These are phyloP conservation scores for Epirrhoe tristata DNA, from an alignment of 2,888 invertebrate genomes.

Conservation along the genomic window DNA sequence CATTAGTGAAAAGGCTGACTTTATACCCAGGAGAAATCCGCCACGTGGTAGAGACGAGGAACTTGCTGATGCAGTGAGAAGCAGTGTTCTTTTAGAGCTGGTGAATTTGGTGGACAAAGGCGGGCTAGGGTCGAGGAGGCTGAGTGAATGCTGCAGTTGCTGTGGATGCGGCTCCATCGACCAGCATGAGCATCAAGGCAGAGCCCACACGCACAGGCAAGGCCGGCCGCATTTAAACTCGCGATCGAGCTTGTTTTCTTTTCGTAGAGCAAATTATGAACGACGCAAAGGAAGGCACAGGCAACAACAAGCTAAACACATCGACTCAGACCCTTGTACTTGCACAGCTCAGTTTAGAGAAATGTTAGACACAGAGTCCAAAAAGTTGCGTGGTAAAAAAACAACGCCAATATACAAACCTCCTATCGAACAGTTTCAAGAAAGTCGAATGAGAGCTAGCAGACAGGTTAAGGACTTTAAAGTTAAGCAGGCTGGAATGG, in stretches of 20 bases:
- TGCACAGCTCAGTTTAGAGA: constrained; percentile 53
- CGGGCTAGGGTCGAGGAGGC: constrained; percentile 47
- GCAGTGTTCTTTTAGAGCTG: constrained; percentile 53
- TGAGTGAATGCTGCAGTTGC: constrained; percentile 63
- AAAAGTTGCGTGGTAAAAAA: constrained; percentile 38
- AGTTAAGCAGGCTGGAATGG: constrained; percentile 24
- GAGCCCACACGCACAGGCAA: constrained; percentile 39
- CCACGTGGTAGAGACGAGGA: constrained; percentile 33
- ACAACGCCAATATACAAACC: constrained; percentile 27
- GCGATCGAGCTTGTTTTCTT: constrained; percentile 46
- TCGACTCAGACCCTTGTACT: constrained; percentile 66
- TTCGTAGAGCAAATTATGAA: constrained; percentile 42
- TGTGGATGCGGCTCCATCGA: constrained; percentile 57
- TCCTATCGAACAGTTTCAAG: constrained; percentile 9
- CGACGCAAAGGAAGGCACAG: constrained; percentile 39
- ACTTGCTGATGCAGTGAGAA: constrained; percentile 45
- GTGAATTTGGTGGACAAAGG: constrained; percentile 61
- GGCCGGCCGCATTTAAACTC: constrained; percentile 42
- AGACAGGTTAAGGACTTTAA: constrained; percentile 8
- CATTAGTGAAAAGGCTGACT: constrained; percentile 48
- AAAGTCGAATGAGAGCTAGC: constrained; percentile 18
- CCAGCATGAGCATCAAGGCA: constrained; percentile 32
- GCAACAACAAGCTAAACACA: constrained; percentile 49
- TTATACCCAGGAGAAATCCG: constrained; percentile 35
- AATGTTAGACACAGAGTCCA: constrained; percentile 14